phyloP scores from a whole-genome alignment of 2,113 vertebrate species.

The Monopterus albus region DNA sequence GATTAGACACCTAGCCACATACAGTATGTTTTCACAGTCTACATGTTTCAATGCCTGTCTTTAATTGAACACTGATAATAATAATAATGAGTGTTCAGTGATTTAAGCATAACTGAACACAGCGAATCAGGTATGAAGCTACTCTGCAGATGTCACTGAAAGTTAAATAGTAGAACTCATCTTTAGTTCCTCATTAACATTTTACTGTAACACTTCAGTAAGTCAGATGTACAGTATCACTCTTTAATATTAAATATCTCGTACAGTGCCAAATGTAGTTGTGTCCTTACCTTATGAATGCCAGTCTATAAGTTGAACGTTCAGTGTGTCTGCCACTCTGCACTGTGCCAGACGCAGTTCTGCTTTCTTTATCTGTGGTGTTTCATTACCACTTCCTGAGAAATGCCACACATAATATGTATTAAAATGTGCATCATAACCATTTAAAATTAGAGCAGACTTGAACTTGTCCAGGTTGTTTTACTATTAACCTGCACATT shows the following conservation, averaged over 20 bases:
- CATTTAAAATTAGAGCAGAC: not conserved
- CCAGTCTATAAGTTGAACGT: not conserved
- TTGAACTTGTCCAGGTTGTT: not conserved
- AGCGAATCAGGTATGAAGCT: not conserved
- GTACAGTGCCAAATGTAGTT: too few species aligned
- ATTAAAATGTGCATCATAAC: not conserved
- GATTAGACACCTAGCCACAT: too few species aligned
- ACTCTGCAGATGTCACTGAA: too few species aligned
- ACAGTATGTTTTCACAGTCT: not conserved
- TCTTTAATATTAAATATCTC: too few species aligned
- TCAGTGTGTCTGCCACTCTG: slow-evolving; percentile 34
- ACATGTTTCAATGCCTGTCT: not conserved
- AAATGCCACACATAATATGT: slow-evolving; percentile 31
- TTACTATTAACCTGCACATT: not conserved
- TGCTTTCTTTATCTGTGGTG: slow-evolving; percentile 65
- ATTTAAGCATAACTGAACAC: not conserved
- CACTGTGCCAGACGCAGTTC: slow-evolving; percentile 64
- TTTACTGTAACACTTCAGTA: too few species aligned
- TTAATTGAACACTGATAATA: not conserved
- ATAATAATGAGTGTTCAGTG: not conserved
- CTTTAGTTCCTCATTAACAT: too few species aligned
- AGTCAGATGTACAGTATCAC: too few species aligned
- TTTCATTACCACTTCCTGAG: slow-evolving; percentile 79
- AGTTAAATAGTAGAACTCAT: too few species aligned
- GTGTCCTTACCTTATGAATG: slow-evolving; percentile 63